Evolutionary conservation across 2,113 vertebrate genomes (phyloP).

Genomic region (Limnothrissa miodon): DNA sequence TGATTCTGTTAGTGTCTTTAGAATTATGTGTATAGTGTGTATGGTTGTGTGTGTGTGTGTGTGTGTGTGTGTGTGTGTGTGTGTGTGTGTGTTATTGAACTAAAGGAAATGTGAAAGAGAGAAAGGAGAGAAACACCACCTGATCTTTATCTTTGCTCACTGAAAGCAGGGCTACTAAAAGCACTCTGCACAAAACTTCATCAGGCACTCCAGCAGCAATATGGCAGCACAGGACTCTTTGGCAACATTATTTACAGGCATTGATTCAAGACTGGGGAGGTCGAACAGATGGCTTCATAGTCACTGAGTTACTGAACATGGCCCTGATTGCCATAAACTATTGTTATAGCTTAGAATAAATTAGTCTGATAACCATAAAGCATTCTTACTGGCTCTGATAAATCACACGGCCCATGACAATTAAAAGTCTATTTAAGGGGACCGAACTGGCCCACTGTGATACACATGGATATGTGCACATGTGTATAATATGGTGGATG

Average conservation of each 20-base stretch:
- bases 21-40: too few relatives aligned
- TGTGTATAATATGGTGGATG: too few relatives aligned
- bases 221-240: constrained; percentile 25
- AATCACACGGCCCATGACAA: constrained; percentile 51
- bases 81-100: not conserved
- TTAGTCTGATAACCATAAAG: constrained; percentile 48
- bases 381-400: constrained; percentile 48
- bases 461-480: not conserved
- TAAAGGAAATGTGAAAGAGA: not conserved
- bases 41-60: not conserved
- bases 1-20: too few relatives aligned
- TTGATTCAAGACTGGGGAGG: constrained; percentile 45
- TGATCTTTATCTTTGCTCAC: not conserved
- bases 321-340: constrained; percentile 56
- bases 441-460: constrained; percentile 29
- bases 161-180: not conserved
- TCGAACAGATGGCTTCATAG: constrained; percentile 56
- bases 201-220: not conserved
- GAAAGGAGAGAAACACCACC: not conserved
- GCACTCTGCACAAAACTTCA: not conserved
- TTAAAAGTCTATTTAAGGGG: constrained; percentile 49
- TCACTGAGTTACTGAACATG: constrained; percentile 50
- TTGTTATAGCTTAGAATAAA: constrained; percentile 52
- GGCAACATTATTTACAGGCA: constrained; percentile 54
- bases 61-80: constrained; percentile 1